Conservation (phyloP, 2,797 vertebrate species). For the Cygnus olor region DNA sequence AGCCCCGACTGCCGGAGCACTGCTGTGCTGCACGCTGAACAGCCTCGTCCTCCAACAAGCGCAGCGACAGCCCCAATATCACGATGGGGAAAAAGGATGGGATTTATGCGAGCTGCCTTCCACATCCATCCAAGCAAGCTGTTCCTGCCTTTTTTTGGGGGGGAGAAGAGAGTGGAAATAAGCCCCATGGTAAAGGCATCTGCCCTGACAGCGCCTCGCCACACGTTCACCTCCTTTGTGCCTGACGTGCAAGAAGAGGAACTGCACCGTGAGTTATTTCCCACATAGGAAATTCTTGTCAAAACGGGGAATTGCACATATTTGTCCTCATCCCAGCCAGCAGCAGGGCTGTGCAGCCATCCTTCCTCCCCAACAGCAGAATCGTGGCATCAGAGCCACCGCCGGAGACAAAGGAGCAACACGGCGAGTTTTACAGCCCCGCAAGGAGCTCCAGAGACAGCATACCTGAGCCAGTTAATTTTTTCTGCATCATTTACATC, state of each 20-base stretch:
- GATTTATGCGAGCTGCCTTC: accelerated
- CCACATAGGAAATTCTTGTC: neutral
- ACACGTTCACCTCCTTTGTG: neutral
- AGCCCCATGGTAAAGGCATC: neutral
- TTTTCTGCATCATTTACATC: neutral
- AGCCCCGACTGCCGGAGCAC: accelerated
- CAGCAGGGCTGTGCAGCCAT: neutral
- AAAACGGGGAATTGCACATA: neutral
- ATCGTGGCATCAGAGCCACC: neutral
- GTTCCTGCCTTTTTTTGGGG: accelerated
- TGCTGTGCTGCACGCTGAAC: accelerated
- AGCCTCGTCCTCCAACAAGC: neutral
- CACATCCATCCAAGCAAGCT: neutral
- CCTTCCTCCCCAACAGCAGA: neutral
- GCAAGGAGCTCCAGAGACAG: neutral
- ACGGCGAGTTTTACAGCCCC: no score
- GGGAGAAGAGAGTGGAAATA: accelerated
- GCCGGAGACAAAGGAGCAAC: neutral
- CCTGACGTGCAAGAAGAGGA: accelerated
- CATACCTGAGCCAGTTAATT: accelerated
- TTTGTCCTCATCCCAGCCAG: neutral
- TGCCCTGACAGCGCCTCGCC: neutral
- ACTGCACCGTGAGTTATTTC: accelerated
- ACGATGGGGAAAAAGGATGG: accelerated
- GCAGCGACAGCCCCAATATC: neutral